Evolutionary conservation across 2,113 vertebrate species (phyloP).

Genomic region (Uropsilus gracilis): DNA sequence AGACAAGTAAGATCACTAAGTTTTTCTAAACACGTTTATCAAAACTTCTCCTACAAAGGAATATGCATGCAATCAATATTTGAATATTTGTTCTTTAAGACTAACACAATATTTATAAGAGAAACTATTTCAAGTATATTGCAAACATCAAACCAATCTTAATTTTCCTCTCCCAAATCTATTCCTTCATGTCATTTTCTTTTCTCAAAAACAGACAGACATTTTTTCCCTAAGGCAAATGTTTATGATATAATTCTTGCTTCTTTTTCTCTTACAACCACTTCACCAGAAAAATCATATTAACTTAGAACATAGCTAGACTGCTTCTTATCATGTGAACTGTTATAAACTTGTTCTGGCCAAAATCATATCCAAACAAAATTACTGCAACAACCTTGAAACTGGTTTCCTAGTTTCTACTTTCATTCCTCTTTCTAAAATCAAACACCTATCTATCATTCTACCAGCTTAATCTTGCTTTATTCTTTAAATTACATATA

Average conservation of each 20-base stretch:
- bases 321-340: neutral
- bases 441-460: neutral
- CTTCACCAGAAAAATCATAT: neutral
- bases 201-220: neutral
- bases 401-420: neutral
- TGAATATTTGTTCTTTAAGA: neutral
- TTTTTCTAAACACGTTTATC: neutral
- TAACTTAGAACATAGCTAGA: neutral
- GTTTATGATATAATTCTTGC: neutral
- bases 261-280: neutral
- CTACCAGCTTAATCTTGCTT: neutral
- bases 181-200: neutral
- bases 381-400: neutral
- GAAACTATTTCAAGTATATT: neutral
- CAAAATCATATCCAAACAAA: slow-evolving; percentile 8
- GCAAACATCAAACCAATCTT: neutral
- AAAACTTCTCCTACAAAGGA: neutral
- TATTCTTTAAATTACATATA: neutral
- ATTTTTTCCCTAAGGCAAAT: neutral
- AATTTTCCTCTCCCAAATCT: neutral
- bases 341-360: neutral
- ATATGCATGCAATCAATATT: neutral
- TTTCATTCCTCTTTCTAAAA: neutral
- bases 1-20: too few relatives aligned
- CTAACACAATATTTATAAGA: neutral